Evolutionary conservation across 2,888 invertebrate genomes (phyloP), one percentile per base, ranked within the genome.

Genomic region (Abrostola triplasia): DNA sequence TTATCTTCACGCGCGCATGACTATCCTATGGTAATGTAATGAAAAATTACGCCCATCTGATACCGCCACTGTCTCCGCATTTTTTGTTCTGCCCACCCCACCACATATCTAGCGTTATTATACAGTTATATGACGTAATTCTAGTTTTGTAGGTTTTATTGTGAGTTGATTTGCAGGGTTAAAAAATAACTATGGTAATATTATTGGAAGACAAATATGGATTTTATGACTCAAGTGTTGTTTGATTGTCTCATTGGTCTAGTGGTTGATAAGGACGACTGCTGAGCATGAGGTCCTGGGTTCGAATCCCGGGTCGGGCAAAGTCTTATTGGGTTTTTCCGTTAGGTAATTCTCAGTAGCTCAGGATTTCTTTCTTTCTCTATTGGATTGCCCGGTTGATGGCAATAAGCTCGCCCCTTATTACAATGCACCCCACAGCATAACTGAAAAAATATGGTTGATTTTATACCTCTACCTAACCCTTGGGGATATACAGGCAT

Each of bases 11-110:
- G 87, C 92, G 88, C 88, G 88, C 92, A 86, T 90, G 90, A 85
- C 90, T 88, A 86, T 92, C 88, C 89, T 87, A 86, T 89, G 90
- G 89, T 94, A 95, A 95, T 94, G 92, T 93, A 93, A 95, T 95
- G 94, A 95, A 95, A 95, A 95, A 95, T 95, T 94, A 95, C 91
- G 87, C 84, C 80, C 90, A 90, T 89, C 91, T 90, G 92, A 92
- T 94, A 92, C 84, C 83, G 79, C 41, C 69, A 73, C 76, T 79
- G 88, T 86, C 89, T 88, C 89, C 79, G 81, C 67, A 79, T 49
- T 75, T 86, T 86, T 87, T 85, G 81, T 85, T 82, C 77, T 74
- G 56, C 47, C 67, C 62, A 47, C 76, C 71, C 61, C 52, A 64
- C 65, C 51, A 55, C 40, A 36, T 52, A 12, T 12, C 13, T 49